phyloP scores from a whole-genome alignment of 2,797 vertebrate species.

The Gastrophryne carolinensis region DNA sequence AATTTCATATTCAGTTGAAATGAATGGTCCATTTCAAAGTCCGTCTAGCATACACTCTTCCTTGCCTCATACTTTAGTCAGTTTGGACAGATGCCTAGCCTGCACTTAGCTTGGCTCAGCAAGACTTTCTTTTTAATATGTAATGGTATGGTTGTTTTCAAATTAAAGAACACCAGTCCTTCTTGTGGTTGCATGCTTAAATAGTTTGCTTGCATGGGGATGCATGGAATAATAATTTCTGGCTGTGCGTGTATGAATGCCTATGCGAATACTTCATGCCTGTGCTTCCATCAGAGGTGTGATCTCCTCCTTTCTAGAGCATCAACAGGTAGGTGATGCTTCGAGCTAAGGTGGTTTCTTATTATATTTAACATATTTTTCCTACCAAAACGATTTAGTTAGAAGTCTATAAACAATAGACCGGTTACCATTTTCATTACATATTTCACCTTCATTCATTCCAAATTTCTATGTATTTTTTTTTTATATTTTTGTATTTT shows the following conservation, averaged over 20 bases:
- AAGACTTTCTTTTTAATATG: not conserved
- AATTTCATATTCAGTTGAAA: not conserved
- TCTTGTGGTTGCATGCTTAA: slow-evolving; percentile 27
- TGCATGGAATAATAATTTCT: not conserved
- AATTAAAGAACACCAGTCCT: not conserved
- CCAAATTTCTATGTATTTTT: no score
- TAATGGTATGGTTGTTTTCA: not conserved
- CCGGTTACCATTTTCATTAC: no score
- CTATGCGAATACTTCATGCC: not conserved
- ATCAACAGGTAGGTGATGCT: slow-evolving; percentile 18
- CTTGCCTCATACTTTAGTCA: not conserved
- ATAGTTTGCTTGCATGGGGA: not conserved
- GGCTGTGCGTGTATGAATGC: not conserved
- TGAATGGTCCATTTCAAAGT: not conserved
- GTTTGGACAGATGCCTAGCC: not conserved
- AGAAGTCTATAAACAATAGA: no score
- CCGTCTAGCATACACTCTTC: not conserved
- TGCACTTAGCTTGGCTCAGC: not conserved
- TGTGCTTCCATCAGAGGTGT: not conserved
- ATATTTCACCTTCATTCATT: no score
- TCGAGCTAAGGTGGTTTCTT: not conserved
- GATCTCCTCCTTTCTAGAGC: not conserved
- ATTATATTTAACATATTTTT: no score
- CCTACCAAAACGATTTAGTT: no score
- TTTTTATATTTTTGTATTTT: no score